Evolutionary conservation across 1,140 invertebrate genomes (phyloP), one percentile per base, ranked within the genome.

Genomic region (Leptonema lineaticorne): DNA sequence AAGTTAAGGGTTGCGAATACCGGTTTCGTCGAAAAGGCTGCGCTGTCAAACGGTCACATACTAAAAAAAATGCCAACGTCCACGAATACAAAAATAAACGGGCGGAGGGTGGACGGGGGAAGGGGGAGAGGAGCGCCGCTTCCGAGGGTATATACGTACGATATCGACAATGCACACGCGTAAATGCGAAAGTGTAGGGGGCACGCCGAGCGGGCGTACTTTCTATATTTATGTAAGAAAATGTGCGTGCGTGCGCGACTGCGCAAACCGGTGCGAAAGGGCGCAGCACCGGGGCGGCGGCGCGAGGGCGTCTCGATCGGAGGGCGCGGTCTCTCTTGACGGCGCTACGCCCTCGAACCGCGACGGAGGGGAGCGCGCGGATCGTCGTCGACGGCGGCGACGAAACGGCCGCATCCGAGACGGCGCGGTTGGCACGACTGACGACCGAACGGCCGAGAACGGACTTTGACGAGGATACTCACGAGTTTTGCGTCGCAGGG

Each of bases 181-280:
- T 11, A 16, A 4, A 16, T 41, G 37, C 9, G 37, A 4, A 16
- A 14, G 9, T 33, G 30, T 33, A 11, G 11, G 30, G 11, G 30
- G 11, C 5, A 11, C 37, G 37, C 14, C 46, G n/a, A n/a, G 16
- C 46, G 1, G n/a, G 22, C 22, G 1, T 24, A 22, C 50, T 53
- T 53, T 53, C 50, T 53, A 53, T 53, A 53, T 53, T 53, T 53
- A 53, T 53, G 50, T 53, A 53, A 53, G 50, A 24, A 24, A 24
- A 24, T 41, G 37, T 33, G 30, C 37, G 37, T 11, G 37, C 48
- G n/a, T 20, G 48, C 18, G n/a, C 48, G 48, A 53, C 2, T 20
- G 4, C 2, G 11, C 4, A 1, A 16, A 16, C 37, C 3, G 37
- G 3, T 16, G 37, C 11, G 37, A 41, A 16, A 11, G 37, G 11